A percentile compares a stretch with the other conserved stretches of the same genome.
phyloP scores from a whole-genome alignment of 2,888 invertebrate species.

The Drosophila kuntzei region DNA sequence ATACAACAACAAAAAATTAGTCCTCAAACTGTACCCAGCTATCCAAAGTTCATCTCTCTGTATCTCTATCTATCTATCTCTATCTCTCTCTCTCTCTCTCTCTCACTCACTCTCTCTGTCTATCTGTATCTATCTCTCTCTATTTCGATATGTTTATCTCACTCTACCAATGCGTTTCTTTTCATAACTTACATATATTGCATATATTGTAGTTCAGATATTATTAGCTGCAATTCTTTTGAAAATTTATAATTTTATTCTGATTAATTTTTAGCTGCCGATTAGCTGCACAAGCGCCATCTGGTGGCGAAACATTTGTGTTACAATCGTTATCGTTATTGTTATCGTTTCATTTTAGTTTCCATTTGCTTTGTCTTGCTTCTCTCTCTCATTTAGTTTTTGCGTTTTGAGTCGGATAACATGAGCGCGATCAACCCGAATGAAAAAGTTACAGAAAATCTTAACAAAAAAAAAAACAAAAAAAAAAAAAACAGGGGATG shows the following conservation, averaged over 20 bases:
- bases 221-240: slow-evolving; percentile 52
- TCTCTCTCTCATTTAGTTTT: slow-evolving; percentile 50
- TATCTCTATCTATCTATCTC: slow-evolving; percentile 29
- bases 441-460: slow-evolving; percentile 7
- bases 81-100: slow-evolving; percentile 33
- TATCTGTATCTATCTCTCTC: slow-evolving; percentile 41
- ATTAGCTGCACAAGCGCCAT: slow-evolving; percentile 41
- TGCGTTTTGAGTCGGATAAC: slow-evolving; percentile 50
- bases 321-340: slow-evolving; percentile 27
- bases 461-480: slow-evolving; percentile 27
- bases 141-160: slow-evolving; percentile 41
- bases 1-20: slow-evolving; percentile 30
- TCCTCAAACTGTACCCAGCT: slow-evolving; percentile 40
- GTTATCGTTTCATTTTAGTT: slow-evolving; percentile 18
- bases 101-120: slow-evolving; percentile 39
- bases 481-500: slow-evolving; percentile 63
- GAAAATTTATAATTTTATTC: slow-evolving; percentile 29
- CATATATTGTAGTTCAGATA: slow-evolving; percentile 64
- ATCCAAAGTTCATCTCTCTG: slow-evolving; percentile 53
- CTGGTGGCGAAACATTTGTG: slow-evolving; percentile 35
- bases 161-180: slow-evolving; percentile 55
- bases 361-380: slow-evolving; percentile 43
- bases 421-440: slow-evolving; percentile 54
- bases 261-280: slow-evolving; percentile 35
- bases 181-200: slow-evolving; percentile 54